A percentile compares a stretch with the other conserved stretches of the same genome.
Conservation (phyloP, 1,140 invertebrate genomes). For the Drosophila sulfurigaster region DNA sequence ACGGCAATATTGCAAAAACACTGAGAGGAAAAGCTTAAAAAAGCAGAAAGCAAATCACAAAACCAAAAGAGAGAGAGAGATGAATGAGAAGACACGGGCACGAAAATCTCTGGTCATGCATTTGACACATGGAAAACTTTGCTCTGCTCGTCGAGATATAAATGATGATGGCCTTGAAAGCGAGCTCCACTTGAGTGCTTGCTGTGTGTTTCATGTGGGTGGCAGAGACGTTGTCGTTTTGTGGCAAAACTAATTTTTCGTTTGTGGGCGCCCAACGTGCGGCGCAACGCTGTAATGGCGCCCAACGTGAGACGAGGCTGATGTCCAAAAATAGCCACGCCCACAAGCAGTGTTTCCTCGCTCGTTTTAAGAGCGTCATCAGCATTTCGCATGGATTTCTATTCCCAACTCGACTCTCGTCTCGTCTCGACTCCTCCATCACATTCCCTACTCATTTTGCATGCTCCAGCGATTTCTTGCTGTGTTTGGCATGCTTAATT, state of each 20-base stretch:
- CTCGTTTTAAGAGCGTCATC: conserved; percentile 70
- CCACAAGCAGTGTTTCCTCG: conserved; percentile 20
- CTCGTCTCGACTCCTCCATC: neutral
- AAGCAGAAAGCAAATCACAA: conserved; percentile 24
- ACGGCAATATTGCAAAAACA: conserved; percentile 26
- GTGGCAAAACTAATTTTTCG: conserved; percentile 44
- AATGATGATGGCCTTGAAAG: conserved; percentile 69
- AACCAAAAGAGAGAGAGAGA: conserved; percentile 11
- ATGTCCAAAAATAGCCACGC: conserved; percentile 54
- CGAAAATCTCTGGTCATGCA: conserved; percentile 56
- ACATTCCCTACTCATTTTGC: conserved; percentile 54
- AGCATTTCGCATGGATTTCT: conserved; percentile 65
- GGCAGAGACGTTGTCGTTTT: conserved; percentile 17
- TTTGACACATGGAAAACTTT: conserved; percentile 78
- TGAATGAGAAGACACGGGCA: conserved; percentile 15
- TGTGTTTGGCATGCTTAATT: conserved; percentile 76
- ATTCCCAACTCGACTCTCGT: neutral
- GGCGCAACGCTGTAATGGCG: conserved; percentile 14
- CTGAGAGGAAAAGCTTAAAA: conserved; percentile 14
- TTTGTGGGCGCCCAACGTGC: conserved; percentile 36
- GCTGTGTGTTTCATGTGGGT: conserved; percentile 33
- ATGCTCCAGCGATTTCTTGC: conserved; percentile 62
- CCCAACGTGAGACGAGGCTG: conserved; percentile 8
- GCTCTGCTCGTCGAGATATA: conserved; percentile 41
- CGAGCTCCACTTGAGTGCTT: conserved; percentile 26